A percentile compares a stretch with the other conserved stretches of the same genome.
Conservation (phyloP, 2,888 invertebrate genomes). For the Melangyna quadrimaculata region DNA sequence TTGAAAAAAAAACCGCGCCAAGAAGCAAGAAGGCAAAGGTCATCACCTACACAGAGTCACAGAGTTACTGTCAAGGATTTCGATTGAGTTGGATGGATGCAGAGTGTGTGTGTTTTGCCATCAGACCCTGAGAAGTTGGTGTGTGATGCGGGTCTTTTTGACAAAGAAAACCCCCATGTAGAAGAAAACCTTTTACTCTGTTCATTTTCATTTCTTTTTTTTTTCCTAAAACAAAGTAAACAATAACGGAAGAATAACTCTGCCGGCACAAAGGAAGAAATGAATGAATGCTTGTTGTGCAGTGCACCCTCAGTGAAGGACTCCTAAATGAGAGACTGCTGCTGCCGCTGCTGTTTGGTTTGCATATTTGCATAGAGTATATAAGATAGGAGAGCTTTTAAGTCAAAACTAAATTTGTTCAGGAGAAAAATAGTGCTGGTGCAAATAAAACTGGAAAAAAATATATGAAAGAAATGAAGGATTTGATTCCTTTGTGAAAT, state of each 20-base stretch:
- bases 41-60: background rate
- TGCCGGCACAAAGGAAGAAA: conserved; percentile 32
- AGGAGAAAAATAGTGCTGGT: background rate
- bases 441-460: background rate
- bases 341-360: conserved; percentile 2
- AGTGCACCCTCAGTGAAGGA: background rate
- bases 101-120: conserved; percentile 33
- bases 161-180: conserved; percentile 40
- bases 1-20: background rate
- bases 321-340: background rate
- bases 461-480: background rate
- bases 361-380: conserved; percentile 36
- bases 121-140: conserved; percentile 9
- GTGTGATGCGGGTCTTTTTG: conserved; percentile 7
- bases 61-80: conserved; percentile 44
- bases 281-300: conserved; percentile 9
- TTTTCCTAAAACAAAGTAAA: background rate
- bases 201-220: too few species aligned
- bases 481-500: background rate
- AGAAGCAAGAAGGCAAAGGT: background rate
- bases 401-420: conserved; percentile 28
- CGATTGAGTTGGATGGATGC: conserved; percentile 7
- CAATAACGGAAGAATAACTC: conserved; percentile 11
- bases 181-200: conserved; percentile 32
- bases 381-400: conserved; percentile 14